Base-by-base conservation (phyloP, 2,797 vertebrate species). In the Dallia pectoralis region DNA sequence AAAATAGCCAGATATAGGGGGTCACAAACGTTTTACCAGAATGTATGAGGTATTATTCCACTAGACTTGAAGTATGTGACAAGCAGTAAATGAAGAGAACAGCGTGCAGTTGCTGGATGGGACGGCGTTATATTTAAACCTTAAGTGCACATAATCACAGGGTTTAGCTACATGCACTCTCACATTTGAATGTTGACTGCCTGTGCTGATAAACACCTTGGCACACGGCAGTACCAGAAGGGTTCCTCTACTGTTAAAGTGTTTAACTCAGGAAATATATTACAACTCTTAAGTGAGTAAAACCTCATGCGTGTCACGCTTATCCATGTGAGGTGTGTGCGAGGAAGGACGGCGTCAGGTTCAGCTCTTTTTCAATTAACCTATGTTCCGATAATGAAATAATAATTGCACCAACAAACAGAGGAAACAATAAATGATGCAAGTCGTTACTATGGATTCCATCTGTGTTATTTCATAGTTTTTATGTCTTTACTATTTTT, bases 121-220 rank as follows among this genome's bases (percentile, higher is more conserved):
- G 87, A 92, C 89, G 88, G 87, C 14, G 33, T 88, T 89, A 88
- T 89, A 89, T 91, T 91, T 91, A 79, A 89, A 82, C 70, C 80
- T 71, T 86, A 90, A 93, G 87, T 88, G 87, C 74, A 71, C 83
- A 85, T 94, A 93, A 94, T 93, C 78, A 92, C 40, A 87, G 86
- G 90, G 79, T 89, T 82, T 77, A 80, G 67, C 78, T 82, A 87
- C 89, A 88, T 80, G 83, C 47, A 85, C 76, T 85, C 84, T 90
- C 71, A 81, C 80, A 82, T 85, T 91, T 84, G 79, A 87, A 85
- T 89, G 87, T 89, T 91, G 90, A 78, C 84, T 80, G 90, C 89
- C 91, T 84, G 67, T 78, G 73, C 86, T 89, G 87, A 92, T 90
- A 89, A 91, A 91, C 89, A 90, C 80, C 79, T 86, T 53, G 74